A percentile compares a stretch with the other conserved stretches of the same genome.
Evolutionary conservation across 2,113 vertebrate genomes (phyloP).

Genomic region (Micronisus gabar): DNA sequence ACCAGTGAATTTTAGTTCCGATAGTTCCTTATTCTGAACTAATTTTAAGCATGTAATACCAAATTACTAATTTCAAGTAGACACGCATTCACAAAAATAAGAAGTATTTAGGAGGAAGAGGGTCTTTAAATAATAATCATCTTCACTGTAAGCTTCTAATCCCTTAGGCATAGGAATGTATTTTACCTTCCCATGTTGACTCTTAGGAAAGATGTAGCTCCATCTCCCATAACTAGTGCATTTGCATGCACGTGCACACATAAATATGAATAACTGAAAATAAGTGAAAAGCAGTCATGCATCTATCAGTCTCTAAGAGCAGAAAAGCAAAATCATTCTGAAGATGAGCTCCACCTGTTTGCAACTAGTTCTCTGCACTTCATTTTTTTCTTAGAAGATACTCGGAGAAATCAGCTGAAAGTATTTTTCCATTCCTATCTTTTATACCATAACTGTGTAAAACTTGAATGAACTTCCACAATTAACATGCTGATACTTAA

Average conservation of each 20-base stretch:
- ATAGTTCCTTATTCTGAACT: background rate
- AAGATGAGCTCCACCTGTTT: background rate
- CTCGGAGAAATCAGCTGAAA: background rate
- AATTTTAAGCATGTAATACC: background rate
- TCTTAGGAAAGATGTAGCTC: background rate
- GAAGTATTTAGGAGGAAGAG: background rate
- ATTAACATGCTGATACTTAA: background rate
- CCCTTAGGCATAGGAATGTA: background rate
- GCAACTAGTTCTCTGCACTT: background rate
- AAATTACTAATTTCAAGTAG: background rate
- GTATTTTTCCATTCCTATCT: background rate
- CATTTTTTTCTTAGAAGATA: background rate
- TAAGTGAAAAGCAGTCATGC: background rate
- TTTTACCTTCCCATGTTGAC: background rate
- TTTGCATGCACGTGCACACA: background rate
- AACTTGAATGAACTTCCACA: background rate
- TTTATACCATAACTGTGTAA: background rate
- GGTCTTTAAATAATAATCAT: background rate
- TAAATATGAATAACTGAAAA: background rate
- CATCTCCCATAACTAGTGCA: background rate
- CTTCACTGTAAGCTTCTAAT: background rate
- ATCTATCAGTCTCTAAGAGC: background rate
- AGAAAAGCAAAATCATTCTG: background rate
- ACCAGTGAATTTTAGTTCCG: background rate
- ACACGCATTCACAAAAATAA: background rate